These are phyloP conservation scores for Callosobruchus maculatus DNA, from an alignment of 2,888 invertebrate species.

Conservation along the genomic window DNA sequence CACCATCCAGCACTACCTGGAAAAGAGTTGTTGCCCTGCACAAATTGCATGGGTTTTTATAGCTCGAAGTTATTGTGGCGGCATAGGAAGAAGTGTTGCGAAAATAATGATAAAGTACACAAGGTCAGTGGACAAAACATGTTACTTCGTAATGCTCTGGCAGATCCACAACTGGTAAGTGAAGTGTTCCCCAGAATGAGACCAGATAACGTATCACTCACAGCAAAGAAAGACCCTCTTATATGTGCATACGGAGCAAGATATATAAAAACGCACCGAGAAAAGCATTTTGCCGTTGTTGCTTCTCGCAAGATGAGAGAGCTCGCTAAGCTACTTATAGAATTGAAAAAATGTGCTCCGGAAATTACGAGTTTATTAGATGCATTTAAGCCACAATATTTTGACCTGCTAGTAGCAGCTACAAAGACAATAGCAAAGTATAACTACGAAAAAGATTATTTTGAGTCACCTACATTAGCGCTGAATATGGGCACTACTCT, in stretches of 20 bases:
- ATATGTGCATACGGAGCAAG: conserved; percentile 15
- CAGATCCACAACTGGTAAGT: conserved; percentile 5
- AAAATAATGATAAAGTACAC: not conserved
- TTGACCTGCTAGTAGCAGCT: conserved; percentile 10
- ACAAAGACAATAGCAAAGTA: conserved; percentile 20
- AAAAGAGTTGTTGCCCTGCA: not conserved
- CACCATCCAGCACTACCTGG: too few species aligned
- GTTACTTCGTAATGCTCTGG: conserved; percentile 4
- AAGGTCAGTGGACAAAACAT: conserved; percentile 6
- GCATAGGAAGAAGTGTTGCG: not conserved
- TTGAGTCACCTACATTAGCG: conserved; percentile 19
- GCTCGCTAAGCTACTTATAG: conserved; percentile 13
- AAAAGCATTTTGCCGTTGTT: conserved; percentile 14
- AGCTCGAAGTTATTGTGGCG: not conserved
- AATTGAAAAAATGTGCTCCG: conserved; percentile 10
- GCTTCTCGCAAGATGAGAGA: conserved; percentile 21
- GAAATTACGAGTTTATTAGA: conserved; percentile 10
- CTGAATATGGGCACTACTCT: too few species aligned
- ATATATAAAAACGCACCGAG: conserved; percentile 14
- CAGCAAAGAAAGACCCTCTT: conserved; percentile 14
- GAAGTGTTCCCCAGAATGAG: conserved; percentile 15
- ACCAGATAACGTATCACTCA: conserved; percentile 9
- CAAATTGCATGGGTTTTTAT: not conserved
- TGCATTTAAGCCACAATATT: conserved; percentile 11
- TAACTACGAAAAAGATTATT: conserved; percentile 21